Evolutionary conservation across 2,113 vertebrate species (phyloP).

Genomic region (Centrocercus urophasianus): DNA sequence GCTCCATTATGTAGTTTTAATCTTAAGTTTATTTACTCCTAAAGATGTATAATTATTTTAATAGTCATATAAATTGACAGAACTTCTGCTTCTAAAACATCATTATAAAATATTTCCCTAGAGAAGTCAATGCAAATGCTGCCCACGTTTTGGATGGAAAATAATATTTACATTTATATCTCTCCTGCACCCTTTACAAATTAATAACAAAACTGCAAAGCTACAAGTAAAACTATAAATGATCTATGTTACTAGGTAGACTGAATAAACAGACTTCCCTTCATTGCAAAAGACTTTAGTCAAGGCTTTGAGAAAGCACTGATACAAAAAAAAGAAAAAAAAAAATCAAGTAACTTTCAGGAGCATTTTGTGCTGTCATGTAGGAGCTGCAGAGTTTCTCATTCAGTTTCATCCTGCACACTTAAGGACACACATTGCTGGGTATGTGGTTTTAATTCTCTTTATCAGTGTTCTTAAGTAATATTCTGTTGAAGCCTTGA

Average conservation of each 20-base stretch:
- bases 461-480: slow-evolving; percentile 32
- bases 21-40: slow-evolving; percentile 42
- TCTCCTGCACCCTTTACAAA: neutral
- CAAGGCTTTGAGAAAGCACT: neutral
- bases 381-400: neutral
- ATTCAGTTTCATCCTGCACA: neutral
- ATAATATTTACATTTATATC: neutral
- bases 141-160: neutral
- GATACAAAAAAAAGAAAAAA: neutral
- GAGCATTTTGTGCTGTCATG: neutral
- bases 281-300: neutral
- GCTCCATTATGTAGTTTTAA: slow-evolving; percentile 35
- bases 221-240: neutral
- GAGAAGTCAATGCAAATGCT: neutral
- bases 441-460: neutral
- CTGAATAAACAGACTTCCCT: neutral
- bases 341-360: neutral
- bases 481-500: neutral
- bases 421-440: neutral
- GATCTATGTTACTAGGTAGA: neutral
- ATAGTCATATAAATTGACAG: neutral
- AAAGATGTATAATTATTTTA: slow-evolving; percentile 39
- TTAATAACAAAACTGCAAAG: neutral
- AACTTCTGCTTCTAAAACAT: neutral
- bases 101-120: neutral